These are phyloP conservation scores for Fabriciana adippe DNA, from an alignment of 2,888 invertebrate species.

Conservation along the genomic window DNA sequence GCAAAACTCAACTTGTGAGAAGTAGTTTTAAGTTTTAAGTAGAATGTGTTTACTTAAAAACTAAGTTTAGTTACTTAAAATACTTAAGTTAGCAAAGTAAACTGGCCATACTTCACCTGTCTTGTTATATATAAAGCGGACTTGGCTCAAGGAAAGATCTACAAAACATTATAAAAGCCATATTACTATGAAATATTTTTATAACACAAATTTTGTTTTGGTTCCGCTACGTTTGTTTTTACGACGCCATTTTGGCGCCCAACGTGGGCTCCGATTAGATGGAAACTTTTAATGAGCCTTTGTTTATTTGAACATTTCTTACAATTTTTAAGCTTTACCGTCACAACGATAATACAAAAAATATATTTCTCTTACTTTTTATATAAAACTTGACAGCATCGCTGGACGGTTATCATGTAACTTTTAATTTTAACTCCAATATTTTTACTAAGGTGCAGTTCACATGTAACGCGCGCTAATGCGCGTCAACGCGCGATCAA, in stretches of 20 bases:
- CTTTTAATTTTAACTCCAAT: no score
- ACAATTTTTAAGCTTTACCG: slow-evolving; percentile 10
- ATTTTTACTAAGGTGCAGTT: no score
- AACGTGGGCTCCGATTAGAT: slow-evolving; percentile 29
- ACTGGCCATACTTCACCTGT: slow-evolving; percentile 19
- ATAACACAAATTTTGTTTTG: slow-evolving; percentile 31
- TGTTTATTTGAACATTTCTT: slow-evolving; percentile 21
- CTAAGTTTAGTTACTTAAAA: neutral
- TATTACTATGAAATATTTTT: slow-evolving; percentile 34
- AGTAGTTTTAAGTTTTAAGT: no score
- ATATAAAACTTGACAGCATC: neutral
- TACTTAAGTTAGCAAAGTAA: slow-evolving; percentile 1
- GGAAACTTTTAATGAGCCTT: slow-evolving; percentile 27
- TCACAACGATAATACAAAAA: neutral
- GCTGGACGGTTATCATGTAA: no score
- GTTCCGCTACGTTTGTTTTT: slow-evolving; percentile 35
- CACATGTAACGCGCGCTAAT: no score
- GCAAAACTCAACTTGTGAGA: no score
- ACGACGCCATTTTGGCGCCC: slow-evolving; percentile 37
- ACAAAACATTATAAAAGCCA: slow-evolving; percentile 22
- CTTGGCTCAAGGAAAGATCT: slow-evolving; percentile 5
- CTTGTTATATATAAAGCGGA: slow-evolving; percentile 22
- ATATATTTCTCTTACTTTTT: neutral
- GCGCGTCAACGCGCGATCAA: no score
- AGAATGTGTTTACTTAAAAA: neutral